Evolutionary conservation across 2,888 invertebrate genomes (phyloP).

Genomic region (Callimorpha dominula): DNA sequence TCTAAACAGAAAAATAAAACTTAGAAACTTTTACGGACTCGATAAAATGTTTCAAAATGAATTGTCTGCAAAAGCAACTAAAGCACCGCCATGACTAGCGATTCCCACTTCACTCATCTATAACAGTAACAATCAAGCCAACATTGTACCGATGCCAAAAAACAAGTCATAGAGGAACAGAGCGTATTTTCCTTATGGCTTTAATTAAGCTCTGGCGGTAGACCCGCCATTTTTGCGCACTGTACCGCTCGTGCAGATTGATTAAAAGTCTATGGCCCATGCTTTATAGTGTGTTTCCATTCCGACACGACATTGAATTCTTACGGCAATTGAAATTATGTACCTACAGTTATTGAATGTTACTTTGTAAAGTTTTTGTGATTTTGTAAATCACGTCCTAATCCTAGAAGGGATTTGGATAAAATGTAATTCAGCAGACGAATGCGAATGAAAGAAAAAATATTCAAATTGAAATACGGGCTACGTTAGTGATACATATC

Average conservation of each 20-base stretch:
- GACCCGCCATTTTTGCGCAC: slow-evolving; percentile 84
- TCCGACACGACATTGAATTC: slow-evolving; percentile 47
- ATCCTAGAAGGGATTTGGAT: no score
- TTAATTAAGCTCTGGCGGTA: slow-evolving; percentile 80
- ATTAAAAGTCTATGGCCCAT: slow-evolving; percentile 87
- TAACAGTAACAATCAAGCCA: slow-evolving; percentile 53
- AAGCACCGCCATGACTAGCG: slow-evolving; percentile 8
- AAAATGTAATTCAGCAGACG: no score
- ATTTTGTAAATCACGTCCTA: no score
- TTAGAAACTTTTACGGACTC: neutral
- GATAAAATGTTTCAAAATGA: neutral
- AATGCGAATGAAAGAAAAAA: no score
- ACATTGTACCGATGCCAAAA: slow-evolving; percentile 60
- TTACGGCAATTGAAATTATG: neutral
- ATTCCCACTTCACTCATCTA: slow-evolving; percentile 30
- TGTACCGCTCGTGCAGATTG: slow-evolving; percentile 85
- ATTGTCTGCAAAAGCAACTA: neutral
- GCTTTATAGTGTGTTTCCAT: slow-evolving; percentile 78
- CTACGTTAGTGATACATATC: no score
- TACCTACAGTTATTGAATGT: no score
- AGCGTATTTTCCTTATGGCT: slow-evolving; percentile 87
- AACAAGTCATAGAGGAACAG: slow-evolving; percentile 66
- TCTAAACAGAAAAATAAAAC: neutral
- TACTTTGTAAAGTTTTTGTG: no score
- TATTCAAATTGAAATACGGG: no score